Conservation (phyloP, 2,797 vertebrate species). For the Lophotriccus pileatus region DNA sequence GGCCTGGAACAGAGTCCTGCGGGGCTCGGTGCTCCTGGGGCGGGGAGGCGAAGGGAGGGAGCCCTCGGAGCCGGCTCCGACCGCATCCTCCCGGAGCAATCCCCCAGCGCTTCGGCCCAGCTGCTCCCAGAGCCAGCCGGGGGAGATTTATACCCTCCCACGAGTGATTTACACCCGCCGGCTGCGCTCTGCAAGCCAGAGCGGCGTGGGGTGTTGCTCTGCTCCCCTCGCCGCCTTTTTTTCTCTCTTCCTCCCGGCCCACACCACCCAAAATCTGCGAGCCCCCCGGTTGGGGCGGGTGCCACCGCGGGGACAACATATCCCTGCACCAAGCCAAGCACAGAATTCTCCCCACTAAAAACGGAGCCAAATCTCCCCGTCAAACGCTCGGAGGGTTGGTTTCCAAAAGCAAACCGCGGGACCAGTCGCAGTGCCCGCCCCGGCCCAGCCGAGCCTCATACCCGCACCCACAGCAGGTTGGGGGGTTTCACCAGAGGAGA, state of each 20-base stretch:
- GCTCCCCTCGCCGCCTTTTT: too few species aligned
- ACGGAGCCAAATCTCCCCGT: accelerated
- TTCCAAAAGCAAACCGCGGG: not conserved
- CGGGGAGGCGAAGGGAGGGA: not conserved
- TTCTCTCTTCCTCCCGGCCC: not conserved
- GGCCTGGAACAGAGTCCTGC: not conserved
- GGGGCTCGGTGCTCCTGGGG: not conserved
- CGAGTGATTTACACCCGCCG: not conserved
- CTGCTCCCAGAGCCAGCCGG: not conserved
- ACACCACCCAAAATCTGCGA: not conserved
- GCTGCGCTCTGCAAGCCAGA: not conserved
- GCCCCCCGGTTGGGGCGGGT: accelerated
- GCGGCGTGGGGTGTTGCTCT: not conserved
- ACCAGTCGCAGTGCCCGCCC: not conserved
- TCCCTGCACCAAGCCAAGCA: accelerated
- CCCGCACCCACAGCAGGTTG: not conserved
- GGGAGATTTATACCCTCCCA: not conserved
- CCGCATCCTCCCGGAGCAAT: not conserved
- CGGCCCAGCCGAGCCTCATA: not conserved
- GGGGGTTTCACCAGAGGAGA: not conserved
- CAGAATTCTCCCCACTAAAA: accelerated
- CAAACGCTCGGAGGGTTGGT: accelerated
- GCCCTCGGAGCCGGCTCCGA: not conserved
- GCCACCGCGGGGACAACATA: not conserved
- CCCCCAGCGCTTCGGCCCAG: not conserved